A percentile compares a stretch with the other conserved stretches of the same genome.
These are phyloP conservation scores for Maniola jurtina DNA, from an alignment of 1,140 invertebrate species.

Conservation along the genomic window DNA sequence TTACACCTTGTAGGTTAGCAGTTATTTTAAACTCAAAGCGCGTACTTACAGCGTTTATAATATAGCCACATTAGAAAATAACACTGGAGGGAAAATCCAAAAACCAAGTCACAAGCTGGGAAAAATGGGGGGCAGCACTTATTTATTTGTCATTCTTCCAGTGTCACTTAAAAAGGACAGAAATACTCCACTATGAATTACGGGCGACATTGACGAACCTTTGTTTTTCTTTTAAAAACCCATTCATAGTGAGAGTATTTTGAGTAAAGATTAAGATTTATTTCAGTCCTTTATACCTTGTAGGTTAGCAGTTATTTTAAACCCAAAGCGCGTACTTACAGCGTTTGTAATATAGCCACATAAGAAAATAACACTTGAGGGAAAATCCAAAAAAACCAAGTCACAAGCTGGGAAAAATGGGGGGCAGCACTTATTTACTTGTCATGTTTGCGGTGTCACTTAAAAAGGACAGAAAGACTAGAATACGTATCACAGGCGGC, in stretches of 20 bases:
- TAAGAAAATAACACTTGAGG: slow-evolving; percentile 50
- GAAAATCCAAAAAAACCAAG: slow-evolving; percentile 47
- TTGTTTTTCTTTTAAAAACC: too few species aligned
- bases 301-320: slow-evolving; percentile 20
- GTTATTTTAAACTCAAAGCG: slow-evolving; percentile 29
- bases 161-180: slow-evolving; percentile 33
- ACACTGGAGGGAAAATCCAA: slow-evolving; percentile 50
- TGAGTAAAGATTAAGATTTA: neutral
- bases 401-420: slow-evolving; percentile 48
- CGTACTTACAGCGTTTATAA: slow-evolving; percentile 57
- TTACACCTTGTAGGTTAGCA: slow-evolving; percentile 12
- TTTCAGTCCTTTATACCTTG: neutral
- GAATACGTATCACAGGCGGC: slow-evolving; percentile 42
- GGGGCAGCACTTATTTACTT: slow-evolving; percentile 59
- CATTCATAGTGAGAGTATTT: too few species aligned
- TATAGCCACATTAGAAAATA: slow-evolving; percentile 54
- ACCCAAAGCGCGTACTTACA: slow-evolving; percentile 58
- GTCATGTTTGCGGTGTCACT: slow-evolving; percentile 54
- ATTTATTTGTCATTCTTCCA: slow-evolving; percentile 68
- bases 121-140: slow-evolving; percentile 38
- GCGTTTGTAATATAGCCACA: slow-evolving; percentile 48
- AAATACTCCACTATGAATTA: slow-evolving; percentile 50
- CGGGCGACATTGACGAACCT: slow-evolving; percentile 34
- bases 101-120: slow-evolving; percentile 45
- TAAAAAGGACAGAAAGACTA: slow-evolving; percentile 43